These are phyloP conservation scores for Basileuterus tristriatus DNA, from an alignment of 2,797 vertebrate genomes.

Conservation along the genomic window DNA sequence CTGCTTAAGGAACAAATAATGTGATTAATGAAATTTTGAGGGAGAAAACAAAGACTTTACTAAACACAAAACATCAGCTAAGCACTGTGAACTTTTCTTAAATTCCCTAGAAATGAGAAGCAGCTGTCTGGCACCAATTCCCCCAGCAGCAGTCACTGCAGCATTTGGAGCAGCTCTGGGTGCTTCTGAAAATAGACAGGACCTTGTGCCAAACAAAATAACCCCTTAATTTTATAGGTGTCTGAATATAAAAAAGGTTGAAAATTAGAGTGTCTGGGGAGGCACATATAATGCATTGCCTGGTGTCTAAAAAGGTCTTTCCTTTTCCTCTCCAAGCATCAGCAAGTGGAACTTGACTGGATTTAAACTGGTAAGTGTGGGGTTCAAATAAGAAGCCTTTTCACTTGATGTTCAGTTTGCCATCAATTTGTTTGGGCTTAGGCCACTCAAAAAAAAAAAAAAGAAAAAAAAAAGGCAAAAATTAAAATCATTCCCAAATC, in stretches of 20 bases:
- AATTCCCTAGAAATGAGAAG: constrained; percentile 43
- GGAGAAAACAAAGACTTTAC: not conserved
- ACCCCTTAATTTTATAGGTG: constrained; percentile 32
- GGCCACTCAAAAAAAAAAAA: not conserved
- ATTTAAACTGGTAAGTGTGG: not conserved
- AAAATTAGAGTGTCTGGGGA: not conserved
- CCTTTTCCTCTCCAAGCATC: not conserved
- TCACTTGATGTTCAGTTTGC: not conserved
- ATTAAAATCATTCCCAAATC: not conserved
- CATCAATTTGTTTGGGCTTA: not conserved
- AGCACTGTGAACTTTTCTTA: not conserved
- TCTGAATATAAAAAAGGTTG: not conserved
- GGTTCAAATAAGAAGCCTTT: not conserved
- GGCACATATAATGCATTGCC: not conserved
- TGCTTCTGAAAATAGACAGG: constrained; percentile 23
- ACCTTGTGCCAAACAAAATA: not conserved
- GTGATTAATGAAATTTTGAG: not conserved
- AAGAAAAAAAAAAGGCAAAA: not conserved
- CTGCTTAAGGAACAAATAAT: not conserved
- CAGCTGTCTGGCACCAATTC: constrained; percentile 30
- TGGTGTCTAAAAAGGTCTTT: not conserved
- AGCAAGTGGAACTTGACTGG: not conserved
- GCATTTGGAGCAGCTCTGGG: not conserved
- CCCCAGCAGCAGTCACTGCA: not conserved
- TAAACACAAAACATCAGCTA: not conserved